Evolutionary conservation across 2,888 invertebrate species (phyloP), one percentile per base, ranked within the genome.

Genomic region (Reticulitermes lucifugus): DNA sequence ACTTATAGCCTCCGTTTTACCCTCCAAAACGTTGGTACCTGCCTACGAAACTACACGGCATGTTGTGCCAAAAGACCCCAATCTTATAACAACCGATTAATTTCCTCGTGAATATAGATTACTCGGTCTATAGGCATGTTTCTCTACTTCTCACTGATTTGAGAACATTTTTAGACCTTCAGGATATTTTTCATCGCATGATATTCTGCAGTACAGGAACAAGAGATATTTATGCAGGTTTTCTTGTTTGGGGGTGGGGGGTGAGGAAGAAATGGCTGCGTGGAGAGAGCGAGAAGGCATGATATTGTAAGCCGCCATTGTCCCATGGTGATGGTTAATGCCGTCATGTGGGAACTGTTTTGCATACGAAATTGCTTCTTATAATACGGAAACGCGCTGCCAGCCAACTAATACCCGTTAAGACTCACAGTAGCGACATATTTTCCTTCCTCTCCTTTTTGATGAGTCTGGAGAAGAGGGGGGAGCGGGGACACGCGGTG

Each of bases 361-460:
- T 85, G 85, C 85, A 85, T 85, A 85, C 85, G 83, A 85, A 85
- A 85, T 85, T 85, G 85, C 85, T 83, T 85, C 83, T 85, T 85
- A 85, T 83, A 83, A 85, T 77, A 77, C 77, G 14, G 43, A 41
- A n/a, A 51, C 77, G 12, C 65, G n/a, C n/a, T 43, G 46, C 77
- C 77, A 77, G 41, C 77, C 77, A 77, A 77, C 77, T 77, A 77
- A 77, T 77, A 77, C 77, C 77, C 77, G 77, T 77, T 77, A 77
- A 77, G 77, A 77, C 77, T 29, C 73, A 6, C 9, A 77, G 77
- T 77, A 77, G 29, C 51, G 77, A 77, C 77, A 77, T 77, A 77
- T 77, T 77, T 46, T 77, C 46, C 46, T 77, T 46, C n/a, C 46
- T n/a, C 22, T n/a, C n/a, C 46, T 77, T n/a, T 77, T 46, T 77